phyloP scores from a whole-genome alignment of 2,113 vertebrate genomes.

The Todiramphus chloris region DNA sequence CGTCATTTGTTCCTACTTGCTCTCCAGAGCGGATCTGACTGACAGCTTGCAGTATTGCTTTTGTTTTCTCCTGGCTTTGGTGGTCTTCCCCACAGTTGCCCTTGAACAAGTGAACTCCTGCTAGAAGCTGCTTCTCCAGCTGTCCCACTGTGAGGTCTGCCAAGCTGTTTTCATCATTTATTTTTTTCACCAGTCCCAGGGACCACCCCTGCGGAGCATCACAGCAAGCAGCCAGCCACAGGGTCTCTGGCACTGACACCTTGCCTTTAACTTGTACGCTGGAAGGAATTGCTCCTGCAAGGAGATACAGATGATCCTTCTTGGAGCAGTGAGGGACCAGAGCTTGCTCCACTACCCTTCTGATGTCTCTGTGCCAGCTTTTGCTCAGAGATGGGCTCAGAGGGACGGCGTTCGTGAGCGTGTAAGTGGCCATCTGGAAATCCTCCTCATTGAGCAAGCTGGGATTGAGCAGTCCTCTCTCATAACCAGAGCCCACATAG shows the following conservation, averaged over 20 bases:
- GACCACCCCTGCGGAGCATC: slow-evolving; percentile 70
- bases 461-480: slow-evolving; percentile 72
- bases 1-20: neutral
- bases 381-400: slow-evolving; percentile 65
- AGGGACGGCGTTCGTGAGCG: slow-evolving; percentile 69
- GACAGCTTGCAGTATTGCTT: slow-evolving; percentile 55
- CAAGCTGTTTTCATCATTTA: slow-evolving; percentile 5
- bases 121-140: slow-evolving; percentile 71
- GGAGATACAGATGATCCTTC: slow-evolving; percentile 67
- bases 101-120: slow-evolving; percentile 66
- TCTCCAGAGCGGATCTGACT: slow-evolving; percentile 66
- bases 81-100: slow-evolving; percentile 62
- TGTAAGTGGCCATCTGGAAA: slow-evolving; percentile 50
- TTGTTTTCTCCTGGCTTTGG: slow-evolving; percentile 62
- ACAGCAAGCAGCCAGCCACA: slow-evolving; percentile 82
- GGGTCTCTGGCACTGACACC: slow-evolving; percentile 66
- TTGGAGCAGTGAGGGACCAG: slow-evolving; percentile 70
- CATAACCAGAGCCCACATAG: slow-evolving; percentile 69
- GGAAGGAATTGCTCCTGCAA: slow-evolving; percentile 74
- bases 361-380: slow-evolving; percentile 72
- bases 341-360: slow-evolving; percentile 60
- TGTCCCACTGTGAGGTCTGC: slow-evolving; percentile 65
- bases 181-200: slow-evolving; percentile 71
- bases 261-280: slow-evolving; percentile 45
- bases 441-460: slow-evolving; percentile 59